Conservation (phyloP, 2,113 vertebrate species). For the Stomatorhinus ivindoensis region DNA sequence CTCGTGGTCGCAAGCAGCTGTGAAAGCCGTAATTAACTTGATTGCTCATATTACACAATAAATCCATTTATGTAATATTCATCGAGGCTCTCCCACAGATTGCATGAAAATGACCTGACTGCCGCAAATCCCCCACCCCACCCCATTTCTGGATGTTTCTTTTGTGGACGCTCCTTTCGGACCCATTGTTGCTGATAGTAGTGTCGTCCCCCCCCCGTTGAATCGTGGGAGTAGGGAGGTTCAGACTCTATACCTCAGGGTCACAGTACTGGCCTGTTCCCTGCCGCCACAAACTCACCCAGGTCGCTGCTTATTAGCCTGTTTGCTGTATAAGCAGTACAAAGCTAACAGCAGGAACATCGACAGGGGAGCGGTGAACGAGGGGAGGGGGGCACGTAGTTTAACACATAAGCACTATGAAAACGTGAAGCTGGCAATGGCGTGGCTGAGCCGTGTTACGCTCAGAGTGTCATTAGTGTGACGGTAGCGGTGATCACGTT, state of each 20-base stretch:
- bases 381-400: background rate
- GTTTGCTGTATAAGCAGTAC: background rate
- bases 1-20: conserved; percentile 61
- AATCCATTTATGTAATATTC: conserved; percentile 62
- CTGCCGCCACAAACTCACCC: no score
- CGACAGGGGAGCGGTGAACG: background rate
- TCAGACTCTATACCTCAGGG: background rate
- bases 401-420: background rate
- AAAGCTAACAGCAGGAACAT: background rate
- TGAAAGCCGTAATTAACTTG: conserved; percentile 64
- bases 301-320: background rate
- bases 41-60: conserved; percentile 68
- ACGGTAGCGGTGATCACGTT: background rate
- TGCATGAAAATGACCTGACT: conserved; percentile 34
- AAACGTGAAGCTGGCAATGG: background rate
- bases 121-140: background rate
- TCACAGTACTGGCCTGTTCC: background rate
- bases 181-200: conserved; percentile 18
- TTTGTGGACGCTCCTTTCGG: conserved; percentile 1
- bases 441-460: background rate
- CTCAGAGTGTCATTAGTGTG: background rate
- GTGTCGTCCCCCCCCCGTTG: background rate
- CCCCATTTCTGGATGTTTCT: conserved; percentile 8
- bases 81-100: conserved; percentile 38
- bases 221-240: background rate